These are phyloP conservation scores for Addax nasomaculatus DNA, from an alignment of 2,113 vertebrate species.

Conservation along the genomic window DNA sequence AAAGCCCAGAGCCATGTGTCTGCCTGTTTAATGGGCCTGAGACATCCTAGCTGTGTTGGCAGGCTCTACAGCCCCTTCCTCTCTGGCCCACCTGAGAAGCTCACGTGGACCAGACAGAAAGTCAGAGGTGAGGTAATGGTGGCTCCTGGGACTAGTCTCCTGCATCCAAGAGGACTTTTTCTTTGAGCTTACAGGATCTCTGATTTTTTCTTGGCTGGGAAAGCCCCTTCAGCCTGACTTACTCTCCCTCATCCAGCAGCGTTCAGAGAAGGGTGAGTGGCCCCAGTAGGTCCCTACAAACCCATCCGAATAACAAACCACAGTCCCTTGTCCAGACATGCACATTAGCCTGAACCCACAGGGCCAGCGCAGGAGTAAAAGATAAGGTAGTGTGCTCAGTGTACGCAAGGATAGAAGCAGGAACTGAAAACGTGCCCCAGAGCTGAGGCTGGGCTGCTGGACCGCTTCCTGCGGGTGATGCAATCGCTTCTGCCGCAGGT, in stretches of 20 bases:
- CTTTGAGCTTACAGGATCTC: neutral
- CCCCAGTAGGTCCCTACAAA: neutral
- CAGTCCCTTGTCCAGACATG: neutral
- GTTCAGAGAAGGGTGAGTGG: neutral
- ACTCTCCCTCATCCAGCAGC: neutral
- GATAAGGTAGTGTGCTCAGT: neutral
- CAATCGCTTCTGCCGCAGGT: constrained; percentile 65
- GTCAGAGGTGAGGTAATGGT: neutral
- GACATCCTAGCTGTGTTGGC: neutral
- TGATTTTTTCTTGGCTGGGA: neutral
- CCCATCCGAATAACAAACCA: neutral
- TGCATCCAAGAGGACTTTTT: neutral
- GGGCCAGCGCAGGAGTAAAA: neutral
- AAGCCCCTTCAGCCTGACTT: neutral
- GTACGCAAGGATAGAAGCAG: constrained; percentile 48
- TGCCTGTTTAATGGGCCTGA: neutral
- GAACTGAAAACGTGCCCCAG: constrained; percentile 68
- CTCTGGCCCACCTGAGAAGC: neutral
- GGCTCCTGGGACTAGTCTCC: neutral
- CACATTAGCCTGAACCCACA: neutral
- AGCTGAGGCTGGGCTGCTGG: neutral
- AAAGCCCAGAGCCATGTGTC: neutral
- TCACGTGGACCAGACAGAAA: neutral
- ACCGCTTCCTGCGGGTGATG: constrained; percentile 69
- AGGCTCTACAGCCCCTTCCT: neutral